Base-by-base conservation (phyloP, 2,888 invertebrate species). In the Coenonympha arcania region DNA sequence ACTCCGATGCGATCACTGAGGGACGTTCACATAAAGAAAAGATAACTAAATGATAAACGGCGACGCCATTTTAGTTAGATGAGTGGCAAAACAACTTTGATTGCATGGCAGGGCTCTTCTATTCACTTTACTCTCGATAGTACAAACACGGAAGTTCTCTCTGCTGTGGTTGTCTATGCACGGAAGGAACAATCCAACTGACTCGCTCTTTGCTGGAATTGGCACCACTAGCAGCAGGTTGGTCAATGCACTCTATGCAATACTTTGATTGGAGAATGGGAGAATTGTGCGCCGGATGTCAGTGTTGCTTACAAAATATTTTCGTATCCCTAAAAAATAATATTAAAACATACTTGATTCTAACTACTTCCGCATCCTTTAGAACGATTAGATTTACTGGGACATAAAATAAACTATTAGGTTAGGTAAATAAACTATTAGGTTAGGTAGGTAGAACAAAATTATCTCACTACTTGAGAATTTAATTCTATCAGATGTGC, bases 241-340 rank as follows among this genome's bases (percentile, higher is more conserved):
- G 82, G 83, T 79, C 82, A 84, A 83, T 82, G 84, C 80, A 83
- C 83, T 78, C 74, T 74, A 72, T 79, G 81, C 83, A 81, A 79
- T 79, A 76, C 78, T 78, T 71, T 85, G 84, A 84, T 85, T 85
- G 81, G 82, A 76, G 83, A 83, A 80, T 78, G 79, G 75, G 72
- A 66, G 68, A 66, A 65, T 60, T 69, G 64, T 67, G 60, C 71
- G 70, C 77, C 78, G 81, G 79, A 81, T 71, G 54, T 59, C 47
- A 64, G 73, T 74, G 71, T 69, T 79, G 64, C 65, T 66, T 6
- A 72, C 37, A 15, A 19, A 8, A 26, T 33, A 49, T 37, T 44
- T 11, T 6, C 3, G 20, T 31, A 31, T 22, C 18, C 31, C 33
- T n/a, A n/a, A n/a, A 18, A 39, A 28, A n/a, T 5, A 18, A 26